Evolutionary conservation across 2,888 invertebrate species (phyloP).

Genomic region (Lamproptera curius): DNA sequence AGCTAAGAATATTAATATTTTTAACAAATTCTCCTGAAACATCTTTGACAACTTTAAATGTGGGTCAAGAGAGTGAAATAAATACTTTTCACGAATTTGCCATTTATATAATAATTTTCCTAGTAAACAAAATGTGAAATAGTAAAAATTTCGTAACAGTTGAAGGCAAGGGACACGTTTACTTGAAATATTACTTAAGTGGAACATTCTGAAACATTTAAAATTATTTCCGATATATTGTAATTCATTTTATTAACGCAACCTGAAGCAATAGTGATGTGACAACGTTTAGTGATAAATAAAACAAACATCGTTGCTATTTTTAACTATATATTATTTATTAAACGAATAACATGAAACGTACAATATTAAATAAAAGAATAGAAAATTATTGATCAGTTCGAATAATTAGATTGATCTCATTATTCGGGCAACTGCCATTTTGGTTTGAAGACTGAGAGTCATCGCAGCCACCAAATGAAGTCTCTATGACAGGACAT

Average conservation of each 20-base stretch:
- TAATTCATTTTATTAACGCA: not conserved
- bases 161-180: conserved; percentile 10
- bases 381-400: conserved; percentile 20
- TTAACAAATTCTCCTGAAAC: conserved; percentile 1
- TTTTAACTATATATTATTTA: not conserved
- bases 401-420: conserved; percentile 26
- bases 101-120: conserved; percentile 16
- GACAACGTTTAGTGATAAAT: not conserved
- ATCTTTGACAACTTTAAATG: conserved; percentile 6
- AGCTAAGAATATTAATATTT: not conserved
- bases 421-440: conserved; percentile 18
- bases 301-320: not conserved
- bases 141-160: conserved; percentile 11
- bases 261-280: conserved; percentile 2
- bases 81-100: conserved; percentile 7
- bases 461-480: conserved; percentile 17
- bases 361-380: not conserved
- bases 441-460: conserved; percentile 14
- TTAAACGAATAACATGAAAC: too few relatives aligned
- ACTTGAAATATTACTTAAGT: too few relatives aligned
- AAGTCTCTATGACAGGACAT: conserved; percentile 11
- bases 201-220: not conserved
- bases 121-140: conserved; percentile 10
- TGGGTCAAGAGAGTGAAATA: conserved; percentile 11
- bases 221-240: not conserved